Base-by-base conservation (phyloP, 2,113 vertebrate genomes). In the Osmerus eperlanus region DNA sequence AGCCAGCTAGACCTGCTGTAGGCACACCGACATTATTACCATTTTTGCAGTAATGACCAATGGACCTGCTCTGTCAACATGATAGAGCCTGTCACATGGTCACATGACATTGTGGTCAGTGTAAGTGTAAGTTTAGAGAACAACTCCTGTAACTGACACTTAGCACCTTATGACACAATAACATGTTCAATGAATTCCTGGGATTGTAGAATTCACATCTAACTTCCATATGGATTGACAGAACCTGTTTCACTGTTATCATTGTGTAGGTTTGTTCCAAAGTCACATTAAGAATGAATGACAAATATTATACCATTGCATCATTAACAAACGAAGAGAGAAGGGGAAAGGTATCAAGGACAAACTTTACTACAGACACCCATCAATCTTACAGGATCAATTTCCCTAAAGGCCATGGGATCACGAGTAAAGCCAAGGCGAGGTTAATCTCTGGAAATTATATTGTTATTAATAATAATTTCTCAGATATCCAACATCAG, bases 391-490 rank as follows among this genome's bases (percentile, higher is more conserved):
- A 84, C 76, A 56, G 73, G 90, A 92, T 92, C 90, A 90, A 92
- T 93, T 93, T 92, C 84, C 89, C 81, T 86, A 84, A 84, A 90
- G 92, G 91, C 88, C 90, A 77, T 51, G 72, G 67, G 86, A 88
- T 90, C 89, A 88, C 75, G 83, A 84, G 87, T 87, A 89, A 87
- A 89, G 89, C 85, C 73, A 79, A 90, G 87, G 85, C 84, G 90
- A 81, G 92, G 92, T 93, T 93, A 92, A 92, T 92, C 87, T 91
- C 83, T 81, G 87, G 87, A 91, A 92, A 92, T 93, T 89, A 91
- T 91, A 88, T 91, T 80, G 90, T 92, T 91, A 92, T 93, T 93
- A 92, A 93, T 93, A 92, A 92, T 91, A 87, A 92, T 93, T 92
- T 92, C 88, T 92, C 87, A 89, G 84, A 92, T 86, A 89, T 91